These are phyloP conservation scores for Simalia tracyae DNA, from an alignment of 2,797 vertebrate genomes.

Conservation along the genomic window DNA sequence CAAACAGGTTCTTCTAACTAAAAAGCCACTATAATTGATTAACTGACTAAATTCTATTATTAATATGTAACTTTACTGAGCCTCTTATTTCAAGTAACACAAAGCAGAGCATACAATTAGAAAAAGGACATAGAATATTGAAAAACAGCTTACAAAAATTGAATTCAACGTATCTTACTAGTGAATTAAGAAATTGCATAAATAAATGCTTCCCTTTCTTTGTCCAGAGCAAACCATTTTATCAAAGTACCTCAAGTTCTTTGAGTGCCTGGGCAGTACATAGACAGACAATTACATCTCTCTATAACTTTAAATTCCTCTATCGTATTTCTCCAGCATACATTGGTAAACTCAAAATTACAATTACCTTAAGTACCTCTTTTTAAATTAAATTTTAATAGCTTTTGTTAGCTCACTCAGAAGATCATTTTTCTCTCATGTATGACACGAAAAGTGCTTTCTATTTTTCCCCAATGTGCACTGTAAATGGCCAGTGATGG, in stretches of 20 bases:
- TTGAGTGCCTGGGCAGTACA: neutral
- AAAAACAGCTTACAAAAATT: neutral
- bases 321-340: neutral
- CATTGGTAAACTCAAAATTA: neutral
- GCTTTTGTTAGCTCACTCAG: neutral
- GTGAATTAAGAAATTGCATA: neutral
- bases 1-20: neutral
- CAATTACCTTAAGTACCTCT: neutral
- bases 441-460: neutral
- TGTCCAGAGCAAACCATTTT: neutral
- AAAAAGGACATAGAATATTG: neutral
- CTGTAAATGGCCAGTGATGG: neutral
- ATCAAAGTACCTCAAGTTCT: neutral
- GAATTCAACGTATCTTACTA: neutral
- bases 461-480: neutral
- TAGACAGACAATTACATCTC: neutral
- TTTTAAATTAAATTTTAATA: conserved; percentile 7
- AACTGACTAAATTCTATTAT: neutral
- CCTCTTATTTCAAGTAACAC: neutral
- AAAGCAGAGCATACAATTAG: neutral
- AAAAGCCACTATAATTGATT: neutral
- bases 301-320: neutral
- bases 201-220: neutral
- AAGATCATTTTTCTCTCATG: neutral
- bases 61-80: neutral